phyloP scores from a whole-genome alignment of 1,140 invertebrate genomes.

The Megalonaias nervosa region DNA sequence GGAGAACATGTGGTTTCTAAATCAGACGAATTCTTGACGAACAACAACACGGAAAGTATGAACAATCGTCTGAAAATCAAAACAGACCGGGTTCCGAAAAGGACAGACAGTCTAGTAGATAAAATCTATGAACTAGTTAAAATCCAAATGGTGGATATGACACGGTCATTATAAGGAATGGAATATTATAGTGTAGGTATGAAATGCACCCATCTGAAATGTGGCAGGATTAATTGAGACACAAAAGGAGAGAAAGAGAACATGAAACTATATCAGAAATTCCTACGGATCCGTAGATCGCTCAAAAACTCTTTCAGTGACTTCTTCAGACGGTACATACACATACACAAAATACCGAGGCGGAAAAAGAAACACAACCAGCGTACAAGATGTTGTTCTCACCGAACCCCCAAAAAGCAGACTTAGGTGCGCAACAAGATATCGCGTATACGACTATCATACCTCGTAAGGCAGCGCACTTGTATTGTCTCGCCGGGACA shows the following conservation, averaged over 20 bases:
- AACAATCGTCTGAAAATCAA: slow-evolving; percentile 13
- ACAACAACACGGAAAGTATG: slow-evolving; percentile 12
- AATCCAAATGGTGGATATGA: slow-evolving; percentile 15
- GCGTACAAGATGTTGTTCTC: neutral
- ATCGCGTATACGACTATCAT: too few species aligned
- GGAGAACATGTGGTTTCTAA: neutral
- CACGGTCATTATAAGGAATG: slow-evolving; percentile 5
- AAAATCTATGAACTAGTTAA: slow-evolving; percentile 7
- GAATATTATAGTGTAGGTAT: neutral
- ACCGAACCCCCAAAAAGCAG: neutral
- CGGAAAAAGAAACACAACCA: neutral
- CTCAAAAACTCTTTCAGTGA: neutral
- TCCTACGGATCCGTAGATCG: neutral
- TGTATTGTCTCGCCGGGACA: too few species aligned
- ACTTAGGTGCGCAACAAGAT: too few species aligned
- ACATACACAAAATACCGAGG: neutral
- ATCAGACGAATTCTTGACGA: slow-evolving; percentile 5
- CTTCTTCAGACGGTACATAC: slow-evolving; percentile 1
- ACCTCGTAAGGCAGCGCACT: too few species aligned
- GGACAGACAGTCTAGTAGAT: slow-evolving; percentile 6
- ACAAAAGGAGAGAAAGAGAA: slow-evolving; percentile 9
- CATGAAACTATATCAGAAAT: neutral
- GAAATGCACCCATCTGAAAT: neutral
- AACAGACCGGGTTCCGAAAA: neutral
- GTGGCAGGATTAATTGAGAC: neutral